Base-by-base conservation (phyloP, 2,888 invertebrate species). In the Coelopa pilipes region DNA sequence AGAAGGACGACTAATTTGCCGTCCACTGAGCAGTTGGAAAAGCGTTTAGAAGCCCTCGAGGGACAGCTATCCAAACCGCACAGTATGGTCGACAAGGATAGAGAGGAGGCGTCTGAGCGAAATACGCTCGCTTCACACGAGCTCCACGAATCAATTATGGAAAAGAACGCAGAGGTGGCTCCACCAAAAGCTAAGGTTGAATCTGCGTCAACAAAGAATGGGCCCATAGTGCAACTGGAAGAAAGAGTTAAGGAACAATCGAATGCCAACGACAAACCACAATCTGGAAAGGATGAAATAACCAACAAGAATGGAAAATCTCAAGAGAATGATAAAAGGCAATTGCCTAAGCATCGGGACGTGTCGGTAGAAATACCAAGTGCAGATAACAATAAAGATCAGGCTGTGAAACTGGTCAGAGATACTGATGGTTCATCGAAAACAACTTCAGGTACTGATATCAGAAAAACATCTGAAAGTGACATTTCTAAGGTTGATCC, bases 31-130 rank as follows among this genome's bases (percentile, higher is more conserved):
- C 82, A 83, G 49, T 74, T 85, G 5, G 80, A 79, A 5, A 80
- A 76, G 0, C 82, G 87, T 1, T 77, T 85, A 21, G 82, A 84
- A 72, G 77, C 79, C 24, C 74, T 86, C 12, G 87, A 86, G 65
- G 78, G 81, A 62, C 80, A 83, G 57, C 60, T 85, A 19, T 45
- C 46, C 0, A 63, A 55, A 46, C 21, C 55, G 9, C 34, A 74
- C 45, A 65, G 12, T 57, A 68, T 49, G 21, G n/a, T 70, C 53
- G 66, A 21, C 49, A 66, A 69, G 10, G 13, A 47, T 0, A 66
- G 55, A 34, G 72, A 73, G 17, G 0, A 47, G 19, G 60, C 57
- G 55, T 2, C 65, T 34, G 34, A 34, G 7, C 34, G 4, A 34
- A 34, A 7, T 7, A 7, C 34, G 7, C 24, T 17, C 19, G 12